Conservation (phyloP, 92 coral and sea anemone species). For the Scolanthus callimorphus region DNA sequence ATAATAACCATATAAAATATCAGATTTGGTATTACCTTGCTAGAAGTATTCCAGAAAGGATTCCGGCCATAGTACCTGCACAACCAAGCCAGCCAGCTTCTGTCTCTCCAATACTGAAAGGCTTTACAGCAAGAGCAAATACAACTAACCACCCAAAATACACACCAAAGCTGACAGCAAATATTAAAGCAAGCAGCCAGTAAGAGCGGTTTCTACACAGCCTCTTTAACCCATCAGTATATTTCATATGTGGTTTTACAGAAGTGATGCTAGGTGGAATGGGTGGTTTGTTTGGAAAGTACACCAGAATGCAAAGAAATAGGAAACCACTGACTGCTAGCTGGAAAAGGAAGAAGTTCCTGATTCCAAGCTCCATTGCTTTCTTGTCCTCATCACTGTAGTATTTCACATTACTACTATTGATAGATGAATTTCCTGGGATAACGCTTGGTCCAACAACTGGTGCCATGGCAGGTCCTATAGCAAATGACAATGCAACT, state of each 20-base stretch:
- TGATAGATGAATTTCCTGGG: neutral
- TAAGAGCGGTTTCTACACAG: constrained; percentile 42
- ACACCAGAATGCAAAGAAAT: constrained; percentile 46
- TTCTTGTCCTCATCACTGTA: neutral
- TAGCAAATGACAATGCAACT: constrained; percentile 43
- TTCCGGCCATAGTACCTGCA: constrained; percentile 53
- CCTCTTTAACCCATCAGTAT: neutral
- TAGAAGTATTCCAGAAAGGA: constrained; percentile 58
- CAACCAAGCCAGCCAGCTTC: constrained; percentile 80
- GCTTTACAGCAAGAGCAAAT: constrained; percentile 55
- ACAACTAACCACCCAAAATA: constrained; percentile 66
- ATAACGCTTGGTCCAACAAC: neutral
- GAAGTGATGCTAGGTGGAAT: constrained; percentile 68
- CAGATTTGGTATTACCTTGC: no score
- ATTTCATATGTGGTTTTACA: neutral
- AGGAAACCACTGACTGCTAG: constrained; percentile 37
- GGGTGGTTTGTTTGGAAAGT: constrained; percentile 79
- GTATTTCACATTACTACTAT: neutral
- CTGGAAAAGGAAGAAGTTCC: constrained; percentile 33
- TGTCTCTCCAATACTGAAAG: constrained; percentile 41
- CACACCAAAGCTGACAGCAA: constrained; percentile 68
- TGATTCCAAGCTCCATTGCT: constrained; percentile 7
- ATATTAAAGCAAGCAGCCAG: constrained; percentile 50
- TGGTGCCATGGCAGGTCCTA: constrained; percentile 77
- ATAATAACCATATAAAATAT: no score